Evolutionary conservation across 2,888 invertebrate species (phyloP), one percentile per base, ranked within the genome.

Genomic region (Macrophya annulata): DNA sequence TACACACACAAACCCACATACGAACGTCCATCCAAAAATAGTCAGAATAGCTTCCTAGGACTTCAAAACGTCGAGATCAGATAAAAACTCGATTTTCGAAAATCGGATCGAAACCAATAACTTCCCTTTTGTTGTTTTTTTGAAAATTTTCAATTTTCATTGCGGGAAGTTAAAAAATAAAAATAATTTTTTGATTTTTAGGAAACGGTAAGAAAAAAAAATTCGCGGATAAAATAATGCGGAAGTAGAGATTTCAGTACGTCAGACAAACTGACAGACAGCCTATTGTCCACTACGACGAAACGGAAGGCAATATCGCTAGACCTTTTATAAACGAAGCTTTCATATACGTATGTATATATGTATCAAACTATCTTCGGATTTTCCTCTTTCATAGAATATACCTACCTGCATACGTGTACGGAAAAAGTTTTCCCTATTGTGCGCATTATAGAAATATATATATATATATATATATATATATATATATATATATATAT

Each of bases 261-360:
- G 43, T 21, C 72, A n/a, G 71, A 17, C 9, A 17, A 15, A 62
- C 59, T 9, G 59, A 81, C 25, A 40, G 59, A 81, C 37, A 81
- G 79, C 21, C 79, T 17, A 55, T 79, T 55, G 79, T 55, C 79
- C 55, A 55, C 59, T 25, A 51, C 12, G 81, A 43, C 43, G 21
- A 79, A 55, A 79, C 81, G 81, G 81, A 81, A 81, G 43, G 81
- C 62, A 81, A 81, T 81, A 81, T 81, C 21, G 81, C 21, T 62
- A 21, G 59, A 59, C 81, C 31, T 37, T 77, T 77, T 55, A 55
- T 55, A 55, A 17, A 51, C 8, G 48, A 31, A 51, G 55, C 77
- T 77, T 77, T 55, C 55, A 55, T n/a, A 9, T 62, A n/a, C n/a
- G n/a, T 62, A n/a, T n/a, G n/a, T 62, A 9, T 25, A 4, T 48